Evolutionary conservation across 1,140 invertebrate genomes (phyloP).

Genomic region (Pentalonia nigronervosa): DNA sequence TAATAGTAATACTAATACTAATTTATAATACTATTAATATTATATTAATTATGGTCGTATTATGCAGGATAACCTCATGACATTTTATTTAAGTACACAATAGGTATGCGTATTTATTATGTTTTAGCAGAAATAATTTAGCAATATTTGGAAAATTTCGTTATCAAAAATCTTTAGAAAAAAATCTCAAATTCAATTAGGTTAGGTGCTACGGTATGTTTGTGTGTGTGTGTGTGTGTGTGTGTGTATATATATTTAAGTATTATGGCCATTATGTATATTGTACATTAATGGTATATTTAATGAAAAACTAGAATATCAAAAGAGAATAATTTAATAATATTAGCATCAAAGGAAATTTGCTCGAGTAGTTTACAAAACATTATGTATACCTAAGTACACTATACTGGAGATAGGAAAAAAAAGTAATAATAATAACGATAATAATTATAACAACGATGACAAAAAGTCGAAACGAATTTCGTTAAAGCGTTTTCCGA

Average conservation of each 20-base stretch:
- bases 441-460: background rate
- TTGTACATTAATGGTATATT: background rate
- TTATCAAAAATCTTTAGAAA: background rate
- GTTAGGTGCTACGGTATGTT: background rate
- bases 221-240: background rate
- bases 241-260: background rate
- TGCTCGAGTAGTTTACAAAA: background rate
- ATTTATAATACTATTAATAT: too few relatives aligned
- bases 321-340: constrained; percentile 7
- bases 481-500: background rate
- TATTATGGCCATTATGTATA: background rate
- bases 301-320: constrained; percentile 11
- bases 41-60: too few relatives aligned
- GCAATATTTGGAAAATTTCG: background rate
- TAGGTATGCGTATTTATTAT: background rate
- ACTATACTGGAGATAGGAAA: background rate
- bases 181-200: background rate
- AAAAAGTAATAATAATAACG: background rate
- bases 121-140: background rate
- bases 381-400: too few relatives aligned
- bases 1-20: too few relatives aligned
- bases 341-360: background rate
- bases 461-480: background rate
- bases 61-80: background rate
- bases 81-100: background rate